Conservation (phyloP, 2,113 vertebrate genomes). For the Pionites leucogaster region DNA sequence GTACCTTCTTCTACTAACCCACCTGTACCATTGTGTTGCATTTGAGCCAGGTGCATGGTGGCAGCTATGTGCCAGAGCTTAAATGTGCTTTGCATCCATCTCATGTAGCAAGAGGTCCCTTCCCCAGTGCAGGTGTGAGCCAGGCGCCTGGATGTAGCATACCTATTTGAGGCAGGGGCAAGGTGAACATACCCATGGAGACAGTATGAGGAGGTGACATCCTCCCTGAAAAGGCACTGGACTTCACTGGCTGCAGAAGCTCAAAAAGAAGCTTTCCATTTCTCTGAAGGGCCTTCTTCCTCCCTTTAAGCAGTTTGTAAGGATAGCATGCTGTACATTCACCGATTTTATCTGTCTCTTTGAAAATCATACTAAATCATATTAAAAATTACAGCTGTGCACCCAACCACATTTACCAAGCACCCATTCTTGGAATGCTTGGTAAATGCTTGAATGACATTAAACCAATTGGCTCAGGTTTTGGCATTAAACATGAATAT, state of each 20-base stretch:
- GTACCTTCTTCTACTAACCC: background rate
- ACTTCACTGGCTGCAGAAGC: background rate
- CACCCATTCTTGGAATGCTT: background rate
- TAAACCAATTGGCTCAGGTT: background rate
- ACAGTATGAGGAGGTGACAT: background rate
- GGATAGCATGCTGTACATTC: background rate
- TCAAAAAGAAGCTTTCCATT: background rate
- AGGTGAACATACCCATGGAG: background rate
- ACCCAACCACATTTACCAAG: too few species aligned
- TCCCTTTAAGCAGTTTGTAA: background rate
- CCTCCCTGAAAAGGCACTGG: background rate
- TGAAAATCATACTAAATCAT: background rate
- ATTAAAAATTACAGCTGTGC: background rate
- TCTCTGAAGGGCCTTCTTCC: background rate
- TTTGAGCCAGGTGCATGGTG: background rate
- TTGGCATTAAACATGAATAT: background rate
- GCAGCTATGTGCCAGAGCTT: fast-evolving
- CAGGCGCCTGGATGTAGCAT: background rate
- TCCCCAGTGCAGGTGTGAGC: background rate
- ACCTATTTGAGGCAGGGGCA: background rate
- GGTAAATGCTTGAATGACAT: background rate
- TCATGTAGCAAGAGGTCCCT: background rate
- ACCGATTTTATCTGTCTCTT: background rate
- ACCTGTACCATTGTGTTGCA: fast-evolving
- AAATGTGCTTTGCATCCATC: background rate